Conservation (phyloP, 2,888 invertebrate genomes). For the Athalia circularis region DNA sequence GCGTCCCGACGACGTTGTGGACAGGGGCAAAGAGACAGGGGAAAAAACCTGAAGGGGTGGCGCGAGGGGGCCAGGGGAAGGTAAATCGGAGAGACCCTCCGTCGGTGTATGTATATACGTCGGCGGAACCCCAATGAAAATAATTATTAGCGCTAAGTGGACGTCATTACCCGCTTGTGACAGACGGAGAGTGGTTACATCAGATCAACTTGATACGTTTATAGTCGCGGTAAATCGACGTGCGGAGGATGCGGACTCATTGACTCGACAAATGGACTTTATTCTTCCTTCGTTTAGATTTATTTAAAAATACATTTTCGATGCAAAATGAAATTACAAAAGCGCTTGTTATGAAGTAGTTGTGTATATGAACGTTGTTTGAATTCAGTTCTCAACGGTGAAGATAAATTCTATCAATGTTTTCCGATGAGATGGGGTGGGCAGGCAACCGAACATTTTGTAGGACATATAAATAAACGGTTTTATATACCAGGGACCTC, state of each 20-base stretch:
- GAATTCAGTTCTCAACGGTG: no score
- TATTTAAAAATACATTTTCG: neutral
- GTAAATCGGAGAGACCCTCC: constrained; percentile 59
- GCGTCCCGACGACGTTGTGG: constrained; percentile 45
- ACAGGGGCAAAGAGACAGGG: neutral
- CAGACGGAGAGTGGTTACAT: constrained; percentile 45
- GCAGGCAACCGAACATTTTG: constrained; percentile 65
- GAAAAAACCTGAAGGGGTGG: neutral
- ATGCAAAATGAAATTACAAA: no score
- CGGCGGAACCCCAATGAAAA: constrained; percentile 68
- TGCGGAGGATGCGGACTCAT: constrained; percentile 41
- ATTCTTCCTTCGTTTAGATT: constrained; percentile 55
- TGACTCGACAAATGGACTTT: constrained; percentile 69
- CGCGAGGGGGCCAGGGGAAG: constrained; percentile 1
- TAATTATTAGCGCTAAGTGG: constrained; percentile 74
- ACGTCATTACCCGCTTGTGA: constrained; percentile 64
- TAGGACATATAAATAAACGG: constrained; percentile 73
- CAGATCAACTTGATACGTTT: constrained; percentile 43
- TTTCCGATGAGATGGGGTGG: constrained; percentile 19
- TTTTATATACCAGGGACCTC: constrained; percentile 66
- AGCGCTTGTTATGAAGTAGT: no score
- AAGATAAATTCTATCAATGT: no score
- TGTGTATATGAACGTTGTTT: no score
- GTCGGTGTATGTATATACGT: constrained; percentile 44
- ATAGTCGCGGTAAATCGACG: constrained; percentile 32